Evolutionary conservation across 2,797 vertebrate genomes (phyloP).

Genomic region (Clarias pachynema): DNA sequence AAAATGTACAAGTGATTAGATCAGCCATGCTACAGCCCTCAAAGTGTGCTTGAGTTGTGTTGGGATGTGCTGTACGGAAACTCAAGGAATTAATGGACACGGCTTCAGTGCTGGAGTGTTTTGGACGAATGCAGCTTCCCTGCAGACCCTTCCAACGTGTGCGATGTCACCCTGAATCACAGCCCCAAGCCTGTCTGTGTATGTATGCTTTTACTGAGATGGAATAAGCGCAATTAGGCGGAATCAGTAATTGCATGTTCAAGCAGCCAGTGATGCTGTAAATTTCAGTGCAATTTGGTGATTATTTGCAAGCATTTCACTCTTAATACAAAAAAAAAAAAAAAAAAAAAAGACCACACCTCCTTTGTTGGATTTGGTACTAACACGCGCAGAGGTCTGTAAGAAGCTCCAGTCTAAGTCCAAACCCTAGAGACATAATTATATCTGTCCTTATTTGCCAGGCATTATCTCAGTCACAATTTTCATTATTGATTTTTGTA

Average conservation of each 20-base stretch:
- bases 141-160: constrained; percentile 75
- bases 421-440: neutral
- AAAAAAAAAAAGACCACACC: neutral
- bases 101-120: constrained; percentile 76
- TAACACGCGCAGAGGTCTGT: neutral
- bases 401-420: neutral
- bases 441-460: constrained; percentile 6
- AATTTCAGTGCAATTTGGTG: neutral
- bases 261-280: neutral
- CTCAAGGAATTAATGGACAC: constrained; percentile 69
- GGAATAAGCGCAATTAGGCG: neutral
- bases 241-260: neutral
- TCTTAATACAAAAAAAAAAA: neutral
- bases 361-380: neutral
- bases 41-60: neutral
- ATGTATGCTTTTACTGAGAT: constrained; percentile 66
- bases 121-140: constrained; percentile 68
- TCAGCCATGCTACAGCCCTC: neutral
- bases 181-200: constrained; percentile 69
- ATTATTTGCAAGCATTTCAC: neutral
- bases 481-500: neutral
- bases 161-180: constrained; percentile 79
- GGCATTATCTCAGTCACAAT: neutral
- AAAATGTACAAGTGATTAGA: constrained; percentile 22
- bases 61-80: constrained; percentile 9